Base-by-base conservation (phyloP, 2,888 invertebrate species). In the Cabera pusaria region DNA sequence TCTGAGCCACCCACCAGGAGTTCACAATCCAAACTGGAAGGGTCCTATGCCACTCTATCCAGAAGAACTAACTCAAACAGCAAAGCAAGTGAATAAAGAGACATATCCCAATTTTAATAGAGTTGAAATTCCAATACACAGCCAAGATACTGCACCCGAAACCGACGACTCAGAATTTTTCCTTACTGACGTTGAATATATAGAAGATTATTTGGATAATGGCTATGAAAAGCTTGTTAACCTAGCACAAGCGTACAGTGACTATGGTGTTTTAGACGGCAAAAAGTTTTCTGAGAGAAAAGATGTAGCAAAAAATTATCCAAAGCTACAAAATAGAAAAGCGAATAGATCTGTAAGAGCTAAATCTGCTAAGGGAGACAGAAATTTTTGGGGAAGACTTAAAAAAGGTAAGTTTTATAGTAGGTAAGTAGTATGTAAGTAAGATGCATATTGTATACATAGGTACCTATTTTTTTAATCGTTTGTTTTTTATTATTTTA, bases 211-310 rank as follows among this genome's bases (percentile, higher is more conserved):
- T 54, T 21, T 72, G 1, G 55, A 63, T 6, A 64, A 56, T 20
- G 79, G 75, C 48, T 68, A 71, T 28, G 63, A 67, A 8, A 75
- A 63, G 26, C 32, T 78, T 6, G 71, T 59, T 0, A 56, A 67
- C 46, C 61, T 80, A 57, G 82, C 84, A 0, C 86, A 87, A 61
- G 86, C 86, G 0, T 87, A 87, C 17, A 87, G 86, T 40, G 87
- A 87, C 32, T 87, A 87, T 38, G 87, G 86, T 1, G 84, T 87
- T 0, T 21, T 86, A 0, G 63, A 74, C 23, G 66, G 76, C 35
- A 78, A 76, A 17, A 43, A 37, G 20, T 20, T 25, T 5, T 31
- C 34, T 8, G 42, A 52, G 0, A 56, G 56, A 6, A 64, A 61
- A 7, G 59, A 59, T 0, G 67, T 64, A 5, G 55, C 64, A 1